Evolutionary conservation across 1,140 invertebrate genomes (phyloP), one percentile per base, ranked within the genome.

Genomic region (Tetramorium parvispinum): DNA sequence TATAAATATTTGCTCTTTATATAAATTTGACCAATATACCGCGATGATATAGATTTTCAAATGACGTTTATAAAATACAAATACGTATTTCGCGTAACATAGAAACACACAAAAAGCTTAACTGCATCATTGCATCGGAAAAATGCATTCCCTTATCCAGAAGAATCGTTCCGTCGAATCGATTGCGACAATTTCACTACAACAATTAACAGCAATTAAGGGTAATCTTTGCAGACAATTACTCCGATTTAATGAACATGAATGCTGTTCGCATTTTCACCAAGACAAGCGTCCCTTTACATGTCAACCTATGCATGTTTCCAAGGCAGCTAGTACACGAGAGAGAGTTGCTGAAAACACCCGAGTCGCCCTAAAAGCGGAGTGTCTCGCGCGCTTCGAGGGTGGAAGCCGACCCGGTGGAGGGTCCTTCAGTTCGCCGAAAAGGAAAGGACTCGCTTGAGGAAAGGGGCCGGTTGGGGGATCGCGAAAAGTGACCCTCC

Each of bases 371-470:
- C 51, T 65, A 83, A 59, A 59, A 86, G 70, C n/a, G 63, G 61
- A 87, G 87, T 77, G 87, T 68, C 79, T 87, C 86, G 81, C 78
- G 61, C 51, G 32, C 71, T 55, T 85, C 43, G 81, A 85, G 88
- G 85, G 73, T 85, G 82, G 85, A 91, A 87, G 63, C 81, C 79
- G 81, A 43, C 77, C 75, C 57, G 66, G 27, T 87, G 85, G 88
- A 91, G 88, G 87, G 78, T 86, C 85, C 90, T 89, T 85, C 87
- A 83, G 46, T 79, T 82, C 32, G 85, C 61, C 86, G 85, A 86
- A 91, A 92, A 88, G 90, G 90, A 91, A 91, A 91, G 91, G 82
- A 89, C 92, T 89, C 85, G 73, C 92, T 89, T 83, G 73, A 89
- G 87, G 76, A 90, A 89, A 92, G 88, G 89, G 91, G 77, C 81